Base-by-base conservation (phyloP, 2,797 vertebrate species). In the Myiotriccus ornatus region DNA sequence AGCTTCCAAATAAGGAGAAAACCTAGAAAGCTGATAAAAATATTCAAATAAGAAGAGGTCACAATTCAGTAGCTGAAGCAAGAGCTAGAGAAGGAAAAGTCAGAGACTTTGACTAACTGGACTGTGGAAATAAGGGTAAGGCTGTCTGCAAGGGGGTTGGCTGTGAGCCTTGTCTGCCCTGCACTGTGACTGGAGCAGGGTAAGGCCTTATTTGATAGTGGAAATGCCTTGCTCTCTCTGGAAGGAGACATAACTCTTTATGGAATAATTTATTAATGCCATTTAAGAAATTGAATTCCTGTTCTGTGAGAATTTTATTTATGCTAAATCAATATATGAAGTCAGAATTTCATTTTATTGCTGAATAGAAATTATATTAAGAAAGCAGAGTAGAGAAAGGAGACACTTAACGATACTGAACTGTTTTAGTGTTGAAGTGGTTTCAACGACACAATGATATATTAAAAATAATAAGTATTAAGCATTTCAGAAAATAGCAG, bases 291-390 rank as follows among this genome's bases (percentile, higher is more conserved):
- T 69, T 92, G 91, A 88, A 85, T 93, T 92, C 76, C 69, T 92
- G 65, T 92, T 95, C 79, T 3, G 5, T 23, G 35, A 65, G 53
- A 90, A 92, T 89, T 96, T 94, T 93, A 93, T 97, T 97, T 91
- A 96, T 89, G 82, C 14, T 93, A 93, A 95, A 95, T 94, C 95
- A 93, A 95, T 95, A 92, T 14, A 75, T 89, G 82, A 95, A 92
- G 84, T 94, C 91, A 95, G 89, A 94, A 89, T 93, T 81, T 87
- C n/a, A 69, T 83, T 83, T 91, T 85, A 82, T 53, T 69, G 49
- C 39, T 76, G 67, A 60, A 90, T 41, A 81, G 70, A 94, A 88
- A 88, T 90, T 86, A 68, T 74, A 37, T 79, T 84, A 84, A 89
- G 81, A 89, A 80, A 91, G 67, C 22, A 73, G 32, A 30, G 22